These are phyloP conservation scores for Zophobas atratus DNA, from an alignment of 1,140 invertebrate species.

Conservation along the genomic window DNA sequence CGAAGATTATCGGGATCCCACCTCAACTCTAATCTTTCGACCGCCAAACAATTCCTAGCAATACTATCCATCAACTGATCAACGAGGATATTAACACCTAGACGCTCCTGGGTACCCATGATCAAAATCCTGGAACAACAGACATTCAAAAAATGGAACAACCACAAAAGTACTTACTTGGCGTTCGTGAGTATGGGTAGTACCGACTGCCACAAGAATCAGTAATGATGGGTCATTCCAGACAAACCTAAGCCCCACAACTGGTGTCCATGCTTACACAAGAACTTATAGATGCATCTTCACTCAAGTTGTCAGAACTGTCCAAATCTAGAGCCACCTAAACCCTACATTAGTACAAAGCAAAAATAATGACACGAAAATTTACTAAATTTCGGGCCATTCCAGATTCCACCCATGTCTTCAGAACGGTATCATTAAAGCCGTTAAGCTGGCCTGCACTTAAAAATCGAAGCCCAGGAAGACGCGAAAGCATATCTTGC, in stretches of 20 bases:
- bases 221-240: slow-evolving; percentile 97
- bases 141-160: neutral
- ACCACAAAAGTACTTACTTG: slow-evolving; percentile 75
- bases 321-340: slow-evolving; percentile 94
- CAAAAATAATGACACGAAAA: neutral
- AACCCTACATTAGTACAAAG: slow-evolving; percentile 13
- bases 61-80: slow-evolving; percentile 99
- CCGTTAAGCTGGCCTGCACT: slow-evolving; percentile 97
- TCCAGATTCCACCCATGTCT: slow-evolving; percentile 90
- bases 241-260: slow-evolving; percentile 90
- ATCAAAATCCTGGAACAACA: slow-evolving; percentile 86
- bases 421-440: slow-evolving; percentile 95
- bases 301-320: slow-evolving; percentile 94
- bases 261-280: slow-evolving; percentile 90
- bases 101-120: slow-evolving; percentile 96
- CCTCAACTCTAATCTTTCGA: slow-evolving; percentile 94
- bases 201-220: slow-evolving; percentile 97
- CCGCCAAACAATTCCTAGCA: slow-evolving; percentile 90
- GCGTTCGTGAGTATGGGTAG: slow-evolving; percentile 91
- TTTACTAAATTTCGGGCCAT: slow-evolving; percentile 75
- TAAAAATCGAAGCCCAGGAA: slow-evolving; percentile 91
- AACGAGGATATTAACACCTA: slow-evolving; percentile 96
- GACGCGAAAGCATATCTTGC: slow-evolving; percentile 91
- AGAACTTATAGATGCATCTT: slow-evolving; percentile 94
- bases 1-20: slow-evolving; percentile 99